Conservation (phyloP, 2,113 vertebrate genomes). For the Lonchura striata region DNA sequence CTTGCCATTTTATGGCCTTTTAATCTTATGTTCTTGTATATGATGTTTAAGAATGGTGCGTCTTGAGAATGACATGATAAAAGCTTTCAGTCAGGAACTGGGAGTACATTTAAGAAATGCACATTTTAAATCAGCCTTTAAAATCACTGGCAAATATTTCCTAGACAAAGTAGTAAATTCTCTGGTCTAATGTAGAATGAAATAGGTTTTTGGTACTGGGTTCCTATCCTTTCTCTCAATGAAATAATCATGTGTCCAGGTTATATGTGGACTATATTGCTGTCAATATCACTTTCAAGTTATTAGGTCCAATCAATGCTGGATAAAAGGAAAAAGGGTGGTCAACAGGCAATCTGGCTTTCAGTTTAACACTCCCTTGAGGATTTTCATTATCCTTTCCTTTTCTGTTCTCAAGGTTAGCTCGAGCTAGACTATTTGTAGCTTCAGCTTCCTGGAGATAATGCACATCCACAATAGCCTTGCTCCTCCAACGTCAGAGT, state of each 20-base stretch:
- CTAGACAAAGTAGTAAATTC: constrained; percentile 5
- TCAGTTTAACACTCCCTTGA: constrained; percentile 83
- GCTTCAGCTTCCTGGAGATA: constrained; percentile 74
- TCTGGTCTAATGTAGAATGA: constrained; percentile 22
- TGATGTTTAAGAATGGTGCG: not conserved
- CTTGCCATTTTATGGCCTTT: not conserved
- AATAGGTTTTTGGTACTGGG: not conserved
- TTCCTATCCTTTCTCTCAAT: constrained; percentile 42
- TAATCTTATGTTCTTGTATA: not conserved
- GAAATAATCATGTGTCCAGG: constrained; percentile 45
- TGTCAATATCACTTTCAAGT: constrained; percentile 75
- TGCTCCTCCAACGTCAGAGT: constrained; percentile 58
- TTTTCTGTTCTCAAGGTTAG: constrained; percentile 85
- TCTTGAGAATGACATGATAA: not conserved
- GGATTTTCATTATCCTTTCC: constrained; percentile 89
- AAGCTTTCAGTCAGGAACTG: not conserved
- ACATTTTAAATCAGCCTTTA: constrained; percentile 35
- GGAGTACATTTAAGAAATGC: not conserved
- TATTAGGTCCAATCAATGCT: constrained; percentile 77
- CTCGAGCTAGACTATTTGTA: constrained; percentile 78
- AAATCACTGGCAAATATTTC: constrained; percentile 36
- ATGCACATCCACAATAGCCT: constrained; percentile 72
- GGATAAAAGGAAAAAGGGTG: constrained; percentile 73
- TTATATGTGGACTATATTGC: constrained; percentile 64
- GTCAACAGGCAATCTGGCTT: constrained; percentile 79